These are phyloP conservation scores for Theristicus caerulescens DNA, from an alignment of 2,113 vertebrate species.

Conservation along the genomic window DNA sequence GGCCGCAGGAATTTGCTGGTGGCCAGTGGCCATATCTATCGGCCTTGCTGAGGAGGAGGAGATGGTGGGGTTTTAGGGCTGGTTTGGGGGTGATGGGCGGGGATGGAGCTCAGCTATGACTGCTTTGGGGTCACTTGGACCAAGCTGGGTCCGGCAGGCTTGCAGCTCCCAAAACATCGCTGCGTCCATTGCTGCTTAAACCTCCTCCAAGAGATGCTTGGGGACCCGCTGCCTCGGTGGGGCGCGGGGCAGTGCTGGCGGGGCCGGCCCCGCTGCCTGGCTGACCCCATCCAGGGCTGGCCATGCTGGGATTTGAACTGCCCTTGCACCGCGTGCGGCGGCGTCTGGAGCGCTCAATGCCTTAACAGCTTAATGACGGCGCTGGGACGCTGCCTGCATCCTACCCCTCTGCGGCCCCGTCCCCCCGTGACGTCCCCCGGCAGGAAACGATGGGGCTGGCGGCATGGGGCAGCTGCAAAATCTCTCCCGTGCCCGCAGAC, in stretches of 20 bases:
- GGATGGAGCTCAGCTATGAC: background rate
- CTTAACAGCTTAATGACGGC: slow-evolving; percentile 74
- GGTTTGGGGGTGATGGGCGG: background rate
- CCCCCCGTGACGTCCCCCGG: background rate
- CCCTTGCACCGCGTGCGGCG: slow-evolving; percentile 61
- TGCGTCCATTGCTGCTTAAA: fast-evolving
- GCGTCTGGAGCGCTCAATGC: slow-evolving; percentile 63
- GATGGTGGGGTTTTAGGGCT: background rate
- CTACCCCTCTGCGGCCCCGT: background rate
- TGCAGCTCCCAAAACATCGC: fast-evolving
- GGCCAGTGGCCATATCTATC: slow-evolving; percentile 62
- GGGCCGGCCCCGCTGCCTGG: background rate
- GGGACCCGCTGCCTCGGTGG: background rate
- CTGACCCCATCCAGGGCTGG: background rate
- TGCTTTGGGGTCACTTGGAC: background rate
- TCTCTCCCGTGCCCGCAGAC: background rate
- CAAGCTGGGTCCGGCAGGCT: fast-evolving
- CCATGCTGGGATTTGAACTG: slow-evolving; percentile 76
- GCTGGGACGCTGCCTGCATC: background rate
- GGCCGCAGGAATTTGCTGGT: slow-evolving; percentile 73
- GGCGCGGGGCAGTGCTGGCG: fast-evolving
- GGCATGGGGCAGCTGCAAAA: background rate
- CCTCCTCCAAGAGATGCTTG: fast-evolving
- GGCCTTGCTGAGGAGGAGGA: background rate
- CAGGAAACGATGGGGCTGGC: slow-evolving; percentile 19